phyloP scores from a whole-genome alignment of 2,113 vertebrate species.

The Galbula dea region DNA sequence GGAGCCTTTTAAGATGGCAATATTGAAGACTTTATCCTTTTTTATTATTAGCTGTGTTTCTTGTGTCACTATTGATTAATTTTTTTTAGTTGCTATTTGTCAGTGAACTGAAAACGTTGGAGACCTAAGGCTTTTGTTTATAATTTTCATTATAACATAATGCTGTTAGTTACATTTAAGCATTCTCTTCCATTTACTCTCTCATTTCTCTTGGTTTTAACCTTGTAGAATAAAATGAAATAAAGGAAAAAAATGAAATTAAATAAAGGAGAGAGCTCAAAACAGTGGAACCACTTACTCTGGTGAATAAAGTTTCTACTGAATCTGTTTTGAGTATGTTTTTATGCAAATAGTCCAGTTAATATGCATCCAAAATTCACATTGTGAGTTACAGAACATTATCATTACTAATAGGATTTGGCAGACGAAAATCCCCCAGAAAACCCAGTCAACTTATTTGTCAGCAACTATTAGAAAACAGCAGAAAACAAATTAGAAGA shows the following conservation, averaged over 20 bases:
- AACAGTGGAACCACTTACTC: background rate
- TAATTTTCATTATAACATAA: background rate
- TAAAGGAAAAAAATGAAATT: background rate
- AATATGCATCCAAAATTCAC: background rate
- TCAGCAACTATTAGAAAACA: background rate
- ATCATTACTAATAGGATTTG: background rate
- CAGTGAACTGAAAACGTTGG: background rate
- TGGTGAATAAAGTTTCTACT: background rate
- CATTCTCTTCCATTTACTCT: background rate
- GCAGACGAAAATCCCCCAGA: background rate
- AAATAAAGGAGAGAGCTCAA: background rate
- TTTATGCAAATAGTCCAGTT: background rate
- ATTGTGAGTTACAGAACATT: background rate
- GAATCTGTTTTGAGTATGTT: background rate
- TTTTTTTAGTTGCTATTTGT: background rate
- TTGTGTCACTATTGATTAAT: background rate
- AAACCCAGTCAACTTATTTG: background rate
- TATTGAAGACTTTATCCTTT: background rate
- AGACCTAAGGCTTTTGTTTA: background rate
- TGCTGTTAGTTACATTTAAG: background rate
- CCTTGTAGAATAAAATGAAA: background rate
- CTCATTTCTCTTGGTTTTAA: background rate
- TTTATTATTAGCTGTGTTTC: background rate
- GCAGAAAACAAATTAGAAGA: background rate
- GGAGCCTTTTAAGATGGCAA: background rate